Evolutionary conservation across 2,113 vertebrate genomes (phyloP).

Genomic region (Callipepla californica): DNA sequence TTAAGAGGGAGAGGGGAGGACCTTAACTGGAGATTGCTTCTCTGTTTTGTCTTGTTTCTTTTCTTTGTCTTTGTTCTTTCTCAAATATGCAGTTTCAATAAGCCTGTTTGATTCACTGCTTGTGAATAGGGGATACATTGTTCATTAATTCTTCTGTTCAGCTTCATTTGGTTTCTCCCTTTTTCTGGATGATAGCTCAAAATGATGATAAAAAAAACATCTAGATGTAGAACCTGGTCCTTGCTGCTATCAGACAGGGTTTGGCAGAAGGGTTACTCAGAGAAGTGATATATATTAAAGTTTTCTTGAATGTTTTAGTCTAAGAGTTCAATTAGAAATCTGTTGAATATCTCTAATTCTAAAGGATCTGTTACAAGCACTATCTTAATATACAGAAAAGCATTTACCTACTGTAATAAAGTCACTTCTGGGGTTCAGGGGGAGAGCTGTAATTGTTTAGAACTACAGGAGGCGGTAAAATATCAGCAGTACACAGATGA

Average conservation of each 20-base stretch:
- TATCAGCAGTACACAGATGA: background rate
- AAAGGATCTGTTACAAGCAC: background rate
- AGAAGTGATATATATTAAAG: background rate
- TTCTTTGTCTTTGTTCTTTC: background rate
- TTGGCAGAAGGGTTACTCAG: background rate
- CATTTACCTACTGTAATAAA: background rate
- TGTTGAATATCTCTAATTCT: background rate
- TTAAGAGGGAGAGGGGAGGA: background rate
- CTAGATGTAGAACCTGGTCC: background rate
- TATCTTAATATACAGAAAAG: background rate
- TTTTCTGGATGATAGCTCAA: background rate
- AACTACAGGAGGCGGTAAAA: conserved; percentile 1
- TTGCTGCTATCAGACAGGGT: background rate
- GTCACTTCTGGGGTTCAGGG: background rate
- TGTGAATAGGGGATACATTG: background rate
- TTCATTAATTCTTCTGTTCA: background rate
- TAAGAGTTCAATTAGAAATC: conserved; percentile 16
- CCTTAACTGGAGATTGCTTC: fast-evolving
- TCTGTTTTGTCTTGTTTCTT: background rate
- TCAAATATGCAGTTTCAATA: background rate
- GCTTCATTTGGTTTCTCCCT: background rate
- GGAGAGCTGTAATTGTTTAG: background rate
- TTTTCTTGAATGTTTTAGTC: background rate
- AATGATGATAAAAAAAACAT: background rate
- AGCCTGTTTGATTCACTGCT: background rate